Evolutionary conservation across 2,113 vertebrate genomes (phyloP).

Genomic region (Scalopus aquaticus): DNA sequence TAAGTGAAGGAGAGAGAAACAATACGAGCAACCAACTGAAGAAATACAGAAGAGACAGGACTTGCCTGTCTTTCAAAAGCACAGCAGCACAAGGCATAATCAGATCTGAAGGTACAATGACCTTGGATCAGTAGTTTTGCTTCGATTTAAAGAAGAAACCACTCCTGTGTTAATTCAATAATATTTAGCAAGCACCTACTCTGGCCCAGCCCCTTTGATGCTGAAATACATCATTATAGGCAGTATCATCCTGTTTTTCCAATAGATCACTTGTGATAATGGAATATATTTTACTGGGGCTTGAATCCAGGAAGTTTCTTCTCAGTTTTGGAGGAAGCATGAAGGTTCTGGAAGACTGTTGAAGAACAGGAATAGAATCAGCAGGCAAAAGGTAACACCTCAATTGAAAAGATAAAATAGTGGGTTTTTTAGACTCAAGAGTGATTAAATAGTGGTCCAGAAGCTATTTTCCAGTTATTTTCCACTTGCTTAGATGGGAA

Average conservation of each 20-base stretch:
- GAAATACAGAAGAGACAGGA: background rate
- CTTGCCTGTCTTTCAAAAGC: background rate
- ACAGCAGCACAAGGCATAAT: background rate
- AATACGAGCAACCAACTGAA: background rate
- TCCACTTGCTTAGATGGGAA: conserved; percentile 18
- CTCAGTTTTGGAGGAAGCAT: background rate
- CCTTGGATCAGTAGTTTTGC: background rate
- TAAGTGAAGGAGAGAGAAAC: conserved; percentile 37
- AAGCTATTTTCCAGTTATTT: background rate
- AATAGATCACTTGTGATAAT: background rate
- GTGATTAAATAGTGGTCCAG: background rate
- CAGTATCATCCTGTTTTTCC: background rate
- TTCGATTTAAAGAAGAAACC: background rate
- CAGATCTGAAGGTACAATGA: background rate
- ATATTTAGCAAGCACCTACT: background rate
- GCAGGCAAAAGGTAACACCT: background rate
- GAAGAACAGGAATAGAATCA: background rate
- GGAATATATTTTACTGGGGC: background rate
- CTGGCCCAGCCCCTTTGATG: background rate
- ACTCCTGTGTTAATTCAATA: background rate
- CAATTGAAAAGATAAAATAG: conserved; percentile 23
- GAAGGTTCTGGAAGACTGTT: background rate
- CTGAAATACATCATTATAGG: background rate
- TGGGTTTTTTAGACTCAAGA: background rate
- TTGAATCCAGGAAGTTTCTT: background rate